A percentile compares a stretch with the other conserved stretches of the same genome.
phyloP scores from a whole-genome alignment of 2,113 vertebrate genomes.

The Arenaria interpres region DNA sequence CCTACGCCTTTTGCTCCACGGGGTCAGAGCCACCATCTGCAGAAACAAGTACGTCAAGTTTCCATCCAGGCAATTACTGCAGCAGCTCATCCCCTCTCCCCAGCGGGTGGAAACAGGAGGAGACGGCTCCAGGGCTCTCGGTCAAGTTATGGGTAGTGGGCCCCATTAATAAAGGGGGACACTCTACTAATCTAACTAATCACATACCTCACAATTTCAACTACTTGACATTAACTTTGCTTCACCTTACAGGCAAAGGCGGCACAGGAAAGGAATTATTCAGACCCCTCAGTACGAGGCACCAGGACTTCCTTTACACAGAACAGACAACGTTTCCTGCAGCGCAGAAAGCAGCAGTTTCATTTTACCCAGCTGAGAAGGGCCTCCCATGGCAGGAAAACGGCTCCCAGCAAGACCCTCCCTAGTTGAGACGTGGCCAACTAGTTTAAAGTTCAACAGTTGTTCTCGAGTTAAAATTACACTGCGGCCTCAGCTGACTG shows the following conservation, averaged over 20 bases:
- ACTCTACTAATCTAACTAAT: not conserved
- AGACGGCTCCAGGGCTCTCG: not conserved
- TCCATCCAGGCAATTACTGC: not conserved
- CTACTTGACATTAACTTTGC: not conserved
- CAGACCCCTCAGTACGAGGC: rapidly evolving
- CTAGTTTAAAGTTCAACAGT: constrained; percentile 61
- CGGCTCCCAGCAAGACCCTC: not conserved
- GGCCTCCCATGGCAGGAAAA: not conserved
- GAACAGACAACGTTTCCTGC: not conserved
- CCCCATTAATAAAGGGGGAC: not conserved
- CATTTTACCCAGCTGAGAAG: not conserved
- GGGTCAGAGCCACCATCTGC: not conserved
- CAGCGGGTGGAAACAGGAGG: not conserved
- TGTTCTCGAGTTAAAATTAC: constrained; percentile 48
- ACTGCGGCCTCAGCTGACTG: not conserved
- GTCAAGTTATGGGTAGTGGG: rapidly evolving
- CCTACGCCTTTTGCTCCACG: not conserved
- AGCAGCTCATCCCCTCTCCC: not conserved
- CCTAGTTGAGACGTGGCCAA: constrained; percentile 61
- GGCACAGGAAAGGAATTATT: rapidly evolving
- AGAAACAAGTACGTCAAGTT: rapidly evolving
- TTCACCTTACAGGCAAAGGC: not conserved
- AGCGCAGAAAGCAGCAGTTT: not conserved
- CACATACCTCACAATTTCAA: not conserved
- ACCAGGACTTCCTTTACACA: not conserved